Evolutionary conservation across 53 echinoderm and acorn worm genomes (phyloP).

Genomic region (Glandiceps talaboti): DNA sequence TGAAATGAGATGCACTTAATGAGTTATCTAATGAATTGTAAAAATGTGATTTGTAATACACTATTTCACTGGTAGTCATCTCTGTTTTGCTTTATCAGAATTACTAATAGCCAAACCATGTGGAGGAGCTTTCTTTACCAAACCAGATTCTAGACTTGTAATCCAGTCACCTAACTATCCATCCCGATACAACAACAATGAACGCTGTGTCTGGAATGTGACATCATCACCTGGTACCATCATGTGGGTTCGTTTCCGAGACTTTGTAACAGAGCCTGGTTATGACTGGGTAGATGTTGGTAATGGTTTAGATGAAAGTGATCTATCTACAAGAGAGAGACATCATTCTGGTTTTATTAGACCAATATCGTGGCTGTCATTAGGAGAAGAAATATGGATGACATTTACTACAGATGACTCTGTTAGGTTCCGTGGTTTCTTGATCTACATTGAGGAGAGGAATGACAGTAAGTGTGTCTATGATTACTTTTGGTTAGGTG

Average conservation of each 20-base stretch:
- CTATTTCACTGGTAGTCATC: too few relatives aligned
- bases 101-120: not conserved
- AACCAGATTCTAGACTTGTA: slow-evolving; percentile 45
- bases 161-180: slow-evolving; percentile 85
- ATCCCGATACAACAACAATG: slow-evolving; percentile 20
- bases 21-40: too few relatives aligned
- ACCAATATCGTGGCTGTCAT: not conserved
- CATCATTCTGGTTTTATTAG: not conserved
- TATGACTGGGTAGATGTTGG: slow-evolving; percentile 26
- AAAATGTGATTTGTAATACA: too few relatives aligned
- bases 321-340: slow-evolving; percentile 3
- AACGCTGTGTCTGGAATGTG: slow-evolving; percentile 9
- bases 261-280: slow-evolving; percentile 15
- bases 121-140: slow-evolving; percentile 26
- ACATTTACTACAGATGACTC: slow-evolving; percentile 16
- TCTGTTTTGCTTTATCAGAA: slow-evolving; percentile 21
- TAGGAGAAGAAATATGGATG: slow-evolving; percentile 10
- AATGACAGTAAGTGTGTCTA: too few relatives aligned
- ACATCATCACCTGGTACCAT: not conserved
- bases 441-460: slow-evolving; percentile 54
- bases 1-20: too few relatives aligned
- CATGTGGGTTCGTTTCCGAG: slow-evolving; percentile 5
- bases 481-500: too few relatives aligned
- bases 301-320: slow-evolving; percentile 13
- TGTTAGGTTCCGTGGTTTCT: slow-evolving; percentile 18